A percentile compares a stretch with the other conserved stretches of the same genome.
phyloP scores from a whole-genome alignment of 2,888 invertebrate genomes.

The Philonicus albiceps region DNA sequence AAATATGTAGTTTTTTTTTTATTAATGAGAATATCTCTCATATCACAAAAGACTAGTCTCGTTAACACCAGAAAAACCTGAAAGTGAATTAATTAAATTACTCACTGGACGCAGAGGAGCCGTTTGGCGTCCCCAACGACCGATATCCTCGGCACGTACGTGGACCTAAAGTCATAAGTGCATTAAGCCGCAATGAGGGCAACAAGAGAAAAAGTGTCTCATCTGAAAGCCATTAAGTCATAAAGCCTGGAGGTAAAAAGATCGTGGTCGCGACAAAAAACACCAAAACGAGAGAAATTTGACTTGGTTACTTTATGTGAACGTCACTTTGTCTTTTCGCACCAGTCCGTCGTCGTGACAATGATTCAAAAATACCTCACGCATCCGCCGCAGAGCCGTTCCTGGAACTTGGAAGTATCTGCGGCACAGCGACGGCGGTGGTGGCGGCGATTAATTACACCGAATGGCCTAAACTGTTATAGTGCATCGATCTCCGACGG shows the following conservation, averaged over 20 bases:
- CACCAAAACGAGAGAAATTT: neutral
- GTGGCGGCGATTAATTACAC: neutral
- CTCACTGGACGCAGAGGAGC: neutral
- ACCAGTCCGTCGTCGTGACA: neutral
- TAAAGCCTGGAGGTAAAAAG: neutral
- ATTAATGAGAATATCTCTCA: neutral
- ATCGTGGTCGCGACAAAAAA: neutral
- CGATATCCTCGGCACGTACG: neutral
- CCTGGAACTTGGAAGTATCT: neutral
- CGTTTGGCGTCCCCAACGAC: neutral
- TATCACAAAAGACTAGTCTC: neutral
- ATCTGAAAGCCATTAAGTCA: neutral
- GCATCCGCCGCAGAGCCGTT: neutral
- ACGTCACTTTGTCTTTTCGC: neutral
- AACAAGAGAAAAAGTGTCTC: neutral
- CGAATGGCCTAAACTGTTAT: constrained; percentile 1
- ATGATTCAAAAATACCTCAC: constrained; percentile 10
- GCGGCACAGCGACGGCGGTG: neutral
- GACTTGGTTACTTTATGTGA: neutral
- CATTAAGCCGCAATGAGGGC: neutral
- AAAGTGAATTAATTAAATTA: neutral
- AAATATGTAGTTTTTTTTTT: too few relatives aligned
- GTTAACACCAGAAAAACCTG: neutral
- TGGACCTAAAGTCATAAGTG: neutral
- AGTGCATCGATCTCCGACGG: constrained; percentile 16